These are phyloP conservation scores for Dugesia japonica DNA, from an alignment of 2,888 invertebrate genomes.

Conservation along the genomic window DNA sequence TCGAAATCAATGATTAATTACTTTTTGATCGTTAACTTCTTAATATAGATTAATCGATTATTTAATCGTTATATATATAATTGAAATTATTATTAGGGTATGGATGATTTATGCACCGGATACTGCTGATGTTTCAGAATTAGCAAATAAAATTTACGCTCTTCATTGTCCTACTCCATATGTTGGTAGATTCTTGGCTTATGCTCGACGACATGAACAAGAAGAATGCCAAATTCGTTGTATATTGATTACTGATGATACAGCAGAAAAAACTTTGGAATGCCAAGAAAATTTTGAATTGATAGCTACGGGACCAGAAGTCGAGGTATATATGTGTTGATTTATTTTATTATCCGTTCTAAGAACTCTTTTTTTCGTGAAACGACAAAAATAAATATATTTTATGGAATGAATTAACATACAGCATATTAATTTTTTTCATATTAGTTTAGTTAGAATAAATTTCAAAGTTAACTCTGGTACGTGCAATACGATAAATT, in stretches of 20 bases:
- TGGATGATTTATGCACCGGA: conserved; percentile 97
- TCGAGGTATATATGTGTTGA: conserved; percentile 28
- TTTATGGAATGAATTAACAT: no score
- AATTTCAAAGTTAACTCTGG: no score
- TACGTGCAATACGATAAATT: no score
- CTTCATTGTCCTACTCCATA: conserved; percentile 97
- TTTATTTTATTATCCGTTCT: no score
- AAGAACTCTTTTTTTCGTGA: no score
- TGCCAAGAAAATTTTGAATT: conserved; percentile 34
- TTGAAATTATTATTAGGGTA: conserved; percentile 54
- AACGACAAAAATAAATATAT: no score
- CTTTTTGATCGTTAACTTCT: no score
- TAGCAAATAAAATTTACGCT: conserved; percentile 93
- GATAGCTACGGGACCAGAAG: conserved; percentile 27
- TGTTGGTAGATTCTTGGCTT: conserved; percentile 97
- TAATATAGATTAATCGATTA: no score
- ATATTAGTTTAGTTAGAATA: no score
- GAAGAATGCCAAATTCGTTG: conserved; percentile 57
- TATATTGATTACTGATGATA: conserved; percentile 98
- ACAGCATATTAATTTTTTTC: no score
- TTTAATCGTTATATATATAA: no score
- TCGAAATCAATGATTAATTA: no score
- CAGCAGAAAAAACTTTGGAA: conserved; percentile 74
- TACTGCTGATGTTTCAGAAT: conserved; percentile 82
- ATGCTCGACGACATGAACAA: conserved; percentile 80